Conservation (phyloP, 2,113 vertebrate genomes). For the Megaptera novaeangliae region DNA sequence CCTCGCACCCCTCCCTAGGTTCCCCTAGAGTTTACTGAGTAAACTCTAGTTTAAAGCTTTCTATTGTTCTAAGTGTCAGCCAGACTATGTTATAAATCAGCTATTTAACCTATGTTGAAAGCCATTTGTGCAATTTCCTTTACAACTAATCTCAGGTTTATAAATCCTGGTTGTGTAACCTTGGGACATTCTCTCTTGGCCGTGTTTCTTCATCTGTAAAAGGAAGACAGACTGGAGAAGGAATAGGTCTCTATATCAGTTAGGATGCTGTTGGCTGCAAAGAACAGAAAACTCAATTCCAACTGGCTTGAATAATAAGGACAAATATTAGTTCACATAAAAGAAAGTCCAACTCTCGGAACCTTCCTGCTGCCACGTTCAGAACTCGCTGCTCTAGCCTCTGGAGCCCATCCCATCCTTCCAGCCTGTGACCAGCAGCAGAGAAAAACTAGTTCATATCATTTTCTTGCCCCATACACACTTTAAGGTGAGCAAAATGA, state of each 20-base stretch:
- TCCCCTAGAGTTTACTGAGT: neutral
- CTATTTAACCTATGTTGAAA: neutral
- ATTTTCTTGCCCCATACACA: neutral
- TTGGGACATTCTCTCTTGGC: neutral
- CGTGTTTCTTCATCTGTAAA: neutral
- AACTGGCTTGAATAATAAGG: neutral
- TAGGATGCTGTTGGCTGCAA: neutral
- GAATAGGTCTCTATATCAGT: neutral
- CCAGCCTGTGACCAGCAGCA: conserved; percentile 19
- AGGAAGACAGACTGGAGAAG: neutral
- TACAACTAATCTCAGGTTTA: neutral
- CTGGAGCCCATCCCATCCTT: neutral
- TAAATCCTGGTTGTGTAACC: neutral
- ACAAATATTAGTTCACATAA: neutral
- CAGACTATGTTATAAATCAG: neutral
- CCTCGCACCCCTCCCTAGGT: no score
- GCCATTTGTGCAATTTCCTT: neutral
- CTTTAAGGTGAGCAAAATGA: conserved; percentile 44
- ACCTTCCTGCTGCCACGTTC: no score
- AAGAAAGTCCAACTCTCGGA: neutral
- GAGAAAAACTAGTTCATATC: neutral
- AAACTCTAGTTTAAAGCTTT: neutral
- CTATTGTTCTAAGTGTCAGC: neutral
- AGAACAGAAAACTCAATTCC: neutral
- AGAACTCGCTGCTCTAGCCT: conserved; percentile 12